Evolutionary conservation across 2,888 invertebrate species (phyloP), one percentile per base, ranked within the genome.

Genomic region (Dryobotodes eremita): DNA sequence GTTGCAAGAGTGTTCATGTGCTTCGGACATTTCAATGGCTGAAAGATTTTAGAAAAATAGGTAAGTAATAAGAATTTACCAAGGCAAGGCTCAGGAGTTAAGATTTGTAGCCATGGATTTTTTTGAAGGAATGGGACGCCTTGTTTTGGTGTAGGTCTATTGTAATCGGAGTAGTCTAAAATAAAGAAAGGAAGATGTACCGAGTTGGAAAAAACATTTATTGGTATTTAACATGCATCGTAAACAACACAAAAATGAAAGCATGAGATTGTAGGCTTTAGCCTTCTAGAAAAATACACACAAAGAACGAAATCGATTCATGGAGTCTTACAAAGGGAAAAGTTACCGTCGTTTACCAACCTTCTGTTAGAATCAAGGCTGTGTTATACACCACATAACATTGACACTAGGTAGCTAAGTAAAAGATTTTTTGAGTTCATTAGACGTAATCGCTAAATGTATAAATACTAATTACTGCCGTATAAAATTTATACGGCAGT

Each of bases 1-100:
- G 83, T 83, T 0, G 91, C 71, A 88, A 89, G 66, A 2, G 95
- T 86, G 76, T 89, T 92, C 88, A 95, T 69, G 87, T 97, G 94
- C 66, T 96, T 97, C 1, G 89, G 82, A 82, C 97, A 97, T 86
- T 93, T 95, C 53, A 95, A 71, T 23, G 96, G 97, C 97, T 97
- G 88, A n/a, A 92, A 93, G 26, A 31, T 70, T 59, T n/a, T 61
- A 31, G 20, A 26, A 70, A 81, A n/a, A n/a, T n/a, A n/a, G n/a
- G n/a, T n/a, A n/a, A n/a, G 6, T 23, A 2, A 20, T 31, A 31
- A 15, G n/a, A n/a, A 36, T 26, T n/a, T 69, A 23, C 3, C 10
- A 42, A 46, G 15, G 5, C 15, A 77, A 53, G 7, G 31, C 17
- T 17, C 0, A 17, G 3, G 8, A 57, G 11, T 13, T 42, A 15